A percentile compares a stretch with the other conserved stretches of the same genome.
Evolutionary conservation across 2,888 invertebrate species (phyloP).

Genomic region (Cremastinae sp.): DNA sequence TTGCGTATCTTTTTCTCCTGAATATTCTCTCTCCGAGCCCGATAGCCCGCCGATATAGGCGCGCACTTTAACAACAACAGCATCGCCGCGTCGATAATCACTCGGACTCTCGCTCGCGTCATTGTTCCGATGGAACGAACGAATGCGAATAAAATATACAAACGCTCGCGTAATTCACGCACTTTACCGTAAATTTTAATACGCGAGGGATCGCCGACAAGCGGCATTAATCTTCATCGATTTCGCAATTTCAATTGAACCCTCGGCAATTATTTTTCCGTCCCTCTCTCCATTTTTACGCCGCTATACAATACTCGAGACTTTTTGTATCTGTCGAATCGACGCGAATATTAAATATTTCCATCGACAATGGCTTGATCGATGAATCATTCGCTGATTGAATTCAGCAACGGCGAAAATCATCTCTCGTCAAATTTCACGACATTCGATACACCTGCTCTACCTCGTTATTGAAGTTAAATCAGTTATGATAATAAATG

Average conservation of each 20-base stretch:
- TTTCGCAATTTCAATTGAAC: slow-evolving; percentile 57
- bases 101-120: slow-evolving; percentile 51
- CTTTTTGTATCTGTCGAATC: slow-evolving; percentile 10
- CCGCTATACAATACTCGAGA: slow-evolving; percentile 32
- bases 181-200: not conserved
- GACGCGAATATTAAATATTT: slow-evolving; percentile 10
- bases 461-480: too few relatives aligned
- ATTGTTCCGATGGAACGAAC: slow-evolving; percentile 53
- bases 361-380: not conserved
- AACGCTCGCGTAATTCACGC: slow-evolving; percentile 9
- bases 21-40: not conserved
- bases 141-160: slow-evolving; percentile 43
- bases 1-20: not conserved
- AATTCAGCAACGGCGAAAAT: too few relatives aligned
- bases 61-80: slow-evolving; percentile 39
- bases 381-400: too few relatives aligned
- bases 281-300: slow-evolving; percentile 4
- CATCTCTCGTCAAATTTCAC: too few relatives aligned
- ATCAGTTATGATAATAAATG: too few relatives aligned
- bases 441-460: too few relatives aligned
- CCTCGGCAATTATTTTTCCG: slow-evolving; percentile 49
- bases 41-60: slow-evolving; percentile 46
- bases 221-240: slow-evolving; percentile 56
- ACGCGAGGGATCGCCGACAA: slow-evolving; percentile 39
- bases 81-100: slow-evolving; percentile 52